Evolutionary conservation across 2,113 vertebrate species (phyloP).

Genomic region (Falcunculus frontatus): DNA sequence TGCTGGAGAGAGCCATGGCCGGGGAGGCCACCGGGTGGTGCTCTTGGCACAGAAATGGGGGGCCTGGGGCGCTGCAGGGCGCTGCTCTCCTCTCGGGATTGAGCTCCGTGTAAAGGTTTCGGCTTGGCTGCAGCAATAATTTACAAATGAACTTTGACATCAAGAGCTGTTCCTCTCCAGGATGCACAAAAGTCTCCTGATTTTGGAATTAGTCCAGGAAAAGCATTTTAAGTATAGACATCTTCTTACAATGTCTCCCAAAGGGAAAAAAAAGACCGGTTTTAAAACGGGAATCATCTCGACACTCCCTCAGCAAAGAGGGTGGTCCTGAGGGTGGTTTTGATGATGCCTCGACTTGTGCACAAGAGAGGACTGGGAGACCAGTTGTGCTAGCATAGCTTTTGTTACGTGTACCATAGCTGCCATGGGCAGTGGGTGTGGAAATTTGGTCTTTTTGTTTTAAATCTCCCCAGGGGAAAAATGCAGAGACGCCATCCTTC

Average conservation of each 20-base stretch:
- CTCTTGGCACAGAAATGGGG: constrained; percentile 3
- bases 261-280: accelerated
- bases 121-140: background rate
- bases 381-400: accelerated
- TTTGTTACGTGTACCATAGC: accelerated
- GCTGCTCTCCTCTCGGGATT: accelerated
- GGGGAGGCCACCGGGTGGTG: background rate
- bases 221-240: background rate
- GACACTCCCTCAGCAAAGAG: background rate
- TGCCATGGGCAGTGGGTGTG: accelerated
- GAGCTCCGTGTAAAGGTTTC: accelerated
- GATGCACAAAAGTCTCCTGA: background rate
- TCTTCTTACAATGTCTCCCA: background rate
- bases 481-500: background rate
- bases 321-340: too few relatives aligned
- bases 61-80: accelerated
- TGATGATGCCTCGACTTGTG: background rate
- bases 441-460: background rate
- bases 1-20: background rate
- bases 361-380: background rate
- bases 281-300: background rate
- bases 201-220: background rate
- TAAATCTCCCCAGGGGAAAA: background rate
- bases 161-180: background rate
- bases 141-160: background rate